Base-by-base conservation (phyloP, 2,113 vertebrate species). In the Leucopsar rothschildi region DNA sequence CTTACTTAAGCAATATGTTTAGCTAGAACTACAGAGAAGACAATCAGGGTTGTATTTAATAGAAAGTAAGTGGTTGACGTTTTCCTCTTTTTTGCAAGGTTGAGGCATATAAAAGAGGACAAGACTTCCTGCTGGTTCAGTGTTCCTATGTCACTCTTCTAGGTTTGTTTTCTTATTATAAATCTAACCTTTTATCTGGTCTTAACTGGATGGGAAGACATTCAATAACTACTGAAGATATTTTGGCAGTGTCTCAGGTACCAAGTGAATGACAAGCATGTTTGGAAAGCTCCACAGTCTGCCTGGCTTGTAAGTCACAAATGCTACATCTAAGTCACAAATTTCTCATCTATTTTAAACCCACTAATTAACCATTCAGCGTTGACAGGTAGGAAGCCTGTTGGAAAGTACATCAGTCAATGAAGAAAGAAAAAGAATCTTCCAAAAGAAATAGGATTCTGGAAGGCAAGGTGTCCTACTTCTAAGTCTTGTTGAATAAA, bases 291-390 rank as follows among this genome's bases (percentile, higher is more conserved):
- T 86, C 12, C 23, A 49, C 42, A 39, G 25, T 50, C 56, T 92
- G 77, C 59, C 35, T 81, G 77, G 47, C 42, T 86, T 75, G 25
- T 75, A 70, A 66, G 39, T 73, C 42, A 73, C 2, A 21, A 88
- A 78, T 64, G 59, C 66, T 72, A 69, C 22, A 40, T 40, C 40
- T 40, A 40, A 40, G 40, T 40, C 40, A 42, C 40, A 42, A 15
- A 86, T 92, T 93, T 90, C 76, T 90, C n/a, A 72, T 73, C 80
- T 92, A 91, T 81, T 88, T 95, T 52, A 93, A 95, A 85, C 66
- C 22, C 20, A 33, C 2, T 70, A 35, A 72, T 63, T 85, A 82
- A 87, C 22, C 8, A 64, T 44, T 55, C 56, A 40, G 84, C 49
- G 92, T 85, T 96, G 93, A 96, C 93, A 94, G 15, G 18, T 65